phyloP scores from a whole-genome alignment of 1,140 invertebrate species.

The Neodiprion lecontei region DNA sequence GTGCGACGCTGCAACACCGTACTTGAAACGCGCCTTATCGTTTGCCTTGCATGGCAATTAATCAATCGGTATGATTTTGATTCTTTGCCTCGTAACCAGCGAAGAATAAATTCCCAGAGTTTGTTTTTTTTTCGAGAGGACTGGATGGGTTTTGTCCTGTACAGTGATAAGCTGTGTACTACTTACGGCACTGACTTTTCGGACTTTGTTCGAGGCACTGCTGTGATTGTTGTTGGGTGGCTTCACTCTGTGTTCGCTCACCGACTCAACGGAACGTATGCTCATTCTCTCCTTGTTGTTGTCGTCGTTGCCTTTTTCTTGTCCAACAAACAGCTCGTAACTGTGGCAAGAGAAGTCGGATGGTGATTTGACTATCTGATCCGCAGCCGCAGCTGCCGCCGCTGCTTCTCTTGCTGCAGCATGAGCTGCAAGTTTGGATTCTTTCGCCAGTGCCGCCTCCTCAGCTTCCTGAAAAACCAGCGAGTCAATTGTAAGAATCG shows the following conservation, averaged over 20 bases:
- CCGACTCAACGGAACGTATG: conserved; percentile 85
- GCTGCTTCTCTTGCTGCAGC: conserved; percentile 69
- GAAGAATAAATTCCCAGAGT: not conserved
- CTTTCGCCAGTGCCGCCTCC: conserved; percentile 77
- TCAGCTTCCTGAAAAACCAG: conserved; percentile 74
- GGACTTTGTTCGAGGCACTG: conserved; percentile 68
- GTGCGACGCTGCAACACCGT: too few relatives aligned
- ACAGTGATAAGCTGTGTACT: conserved; percentile 32
- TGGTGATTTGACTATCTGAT: conserved; percentile 79
- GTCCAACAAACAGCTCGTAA: conserved; percentile 88
- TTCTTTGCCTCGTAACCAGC: not conserved
- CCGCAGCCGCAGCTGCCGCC: conserved; percentile 67
- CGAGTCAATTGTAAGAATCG: not conserved
- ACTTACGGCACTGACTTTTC: conserved; percentile 93
- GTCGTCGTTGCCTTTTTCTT: conserved; percentile 84
- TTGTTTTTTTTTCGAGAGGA: not conserved
- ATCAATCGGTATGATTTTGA: too few relatives aligned
- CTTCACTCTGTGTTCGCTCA: conserved; percentile 80
- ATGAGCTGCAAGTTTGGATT: conserved; percentile 75
- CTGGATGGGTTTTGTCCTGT: not conserved
- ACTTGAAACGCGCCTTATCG: too few relatives aligned
- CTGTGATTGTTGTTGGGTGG: conserved; percentile 59
- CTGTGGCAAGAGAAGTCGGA: conserved; percentile 89
- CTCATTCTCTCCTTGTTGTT: conserved; percentile 92
- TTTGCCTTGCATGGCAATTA: too few relatives aligned